Evolutionary conservation across 2,113 vertebrate genomes (phyloP).

Genomic region (Caranx melampygus): DNA sequence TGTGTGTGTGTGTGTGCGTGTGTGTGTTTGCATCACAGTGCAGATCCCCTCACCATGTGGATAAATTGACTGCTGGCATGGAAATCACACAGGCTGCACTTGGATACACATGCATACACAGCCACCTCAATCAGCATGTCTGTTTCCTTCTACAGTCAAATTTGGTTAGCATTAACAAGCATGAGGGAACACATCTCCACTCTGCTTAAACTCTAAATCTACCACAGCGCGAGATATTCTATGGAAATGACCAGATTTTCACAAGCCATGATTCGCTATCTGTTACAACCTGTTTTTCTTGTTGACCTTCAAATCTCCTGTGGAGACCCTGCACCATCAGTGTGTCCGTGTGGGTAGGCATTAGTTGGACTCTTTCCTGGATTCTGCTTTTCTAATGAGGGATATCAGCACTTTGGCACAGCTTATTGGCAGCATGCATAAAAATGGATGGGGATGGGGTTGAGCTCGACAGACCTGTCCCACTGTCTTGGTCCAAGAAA

Average conservation of each 20-base stretch:
- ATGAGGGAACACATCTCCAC: conserved; percentile 37
- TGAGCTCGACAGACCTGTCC: conserved; percentile 71
- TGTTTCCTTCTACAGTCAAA: conserved; percentile 58
- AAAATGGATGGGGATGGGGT: conserved; percentile 72
- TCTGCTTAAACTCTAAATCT: conserved; percentile 38
- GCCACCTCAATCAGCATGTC: conserved; percentile 59
- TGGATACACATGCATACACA: conserved; percentile 56
- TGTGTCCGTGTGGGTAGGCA: conserved; percentile 68
- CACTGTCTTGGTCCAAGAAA: conserved; percentile 68
- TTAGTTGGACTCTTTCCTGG: conserved; percentile 80
- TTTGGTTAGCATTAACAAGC: conserved; percentile 69
- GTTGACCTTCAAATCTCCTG: conserved; percentile 77
- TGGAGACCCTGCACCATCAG: conserved; percentile 68
- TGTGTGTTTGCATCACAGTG: not conserved
- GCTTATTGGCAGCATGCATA: conserved; percentile 78
- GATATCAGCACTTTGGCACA: conserved; percentile 81
- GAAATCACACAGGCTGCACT: conserved; percentile 59
- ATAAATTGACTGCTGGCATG: conserved; percentile 53
- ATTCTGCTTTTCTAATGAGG: conserved; percentile 82
- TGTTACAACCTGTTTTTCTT: conserved; percentile 69
- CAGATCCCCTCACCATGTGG: conserved; percentile 10
- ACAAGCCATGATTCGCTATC: conserved; percentile 47
- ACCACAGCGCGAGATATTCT: conserved; percentile 37
- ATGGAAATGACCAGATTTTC: conserved; percentile 56
- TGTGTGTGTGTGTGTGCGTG: conserved; percentile 14